Percentiles rank a stretch among this genome's conserved stretches.
Evolutionary conservation across 1,140 invertebrate genomes (phyloP).

Genomic region (Atta cephalotes): DNA sequence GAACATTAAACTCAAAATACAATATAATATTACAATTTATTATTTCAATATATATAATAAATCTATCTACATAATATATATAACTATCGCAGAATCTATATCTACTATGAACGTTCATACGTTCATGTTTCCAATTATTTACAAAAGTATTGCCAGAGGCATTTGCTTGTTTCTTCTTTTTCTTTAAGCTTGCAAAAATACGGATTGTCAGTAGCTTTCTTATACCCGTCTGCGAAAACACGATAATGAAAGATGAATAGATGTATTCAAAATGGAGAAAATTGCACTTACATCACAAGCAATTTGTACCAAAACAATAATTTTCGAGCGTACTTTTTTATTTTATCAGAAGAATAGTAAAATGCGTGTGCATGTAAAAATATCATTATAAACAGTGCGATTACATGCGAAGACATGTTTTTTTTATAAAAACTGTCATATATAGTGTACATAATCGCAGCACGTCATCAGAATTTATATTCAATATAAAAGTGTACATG

Average conservation of each 20-base stretch:
- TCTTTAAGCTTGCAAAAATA: conserved; percentile 62
- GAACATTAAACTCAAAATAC: conserved; percentile 83
- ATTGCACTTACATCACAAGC: conserved; percentile 16
- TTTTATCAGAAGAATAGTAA: conserved; percentile 20
- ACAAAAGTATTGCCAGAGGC: conserved; percentile 67
- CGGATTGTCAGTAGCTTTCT: conserved; percentile 78
- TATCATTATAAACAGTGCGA: conserved; percentile 43
- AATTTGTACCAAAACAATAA: background rate
- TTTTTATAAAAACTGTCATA: conserved; percentile 13
- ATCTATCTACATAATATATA: conserved; percentile 73
- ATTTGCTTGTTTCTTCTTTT: conserved; percentile 63
- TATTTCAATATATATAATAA: conserved; percentile 69
- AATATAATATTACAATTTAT: conserved; percentile 72
- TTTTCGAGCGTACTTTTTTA: conserved; percentile 22
- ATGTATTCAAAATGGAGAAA: conserved; percentile 25
- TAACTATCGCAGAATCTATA: conserved; percentile 33
- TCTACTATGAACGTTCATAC: conserved; percentile 52
- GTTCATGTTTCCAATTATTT: conserved; percentile 66
- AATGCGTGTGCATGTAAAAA: conserved; percentile 34
- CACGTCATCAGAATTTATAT: conserved; percentile 14
- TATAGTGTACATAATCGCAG: background rate
- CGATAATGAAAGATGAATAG: conserved; percentile 17
- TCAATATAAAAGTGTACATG: conserved; percentile 35
- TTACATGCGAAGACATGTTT: conserved; percentile 11
- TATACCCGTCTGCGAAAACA: conserved; percentile 54